Evolutionary conservation across 2,113 vertebrate species (phyloP).

Genomic region (Onychorhynchus coronatus): DNA sequence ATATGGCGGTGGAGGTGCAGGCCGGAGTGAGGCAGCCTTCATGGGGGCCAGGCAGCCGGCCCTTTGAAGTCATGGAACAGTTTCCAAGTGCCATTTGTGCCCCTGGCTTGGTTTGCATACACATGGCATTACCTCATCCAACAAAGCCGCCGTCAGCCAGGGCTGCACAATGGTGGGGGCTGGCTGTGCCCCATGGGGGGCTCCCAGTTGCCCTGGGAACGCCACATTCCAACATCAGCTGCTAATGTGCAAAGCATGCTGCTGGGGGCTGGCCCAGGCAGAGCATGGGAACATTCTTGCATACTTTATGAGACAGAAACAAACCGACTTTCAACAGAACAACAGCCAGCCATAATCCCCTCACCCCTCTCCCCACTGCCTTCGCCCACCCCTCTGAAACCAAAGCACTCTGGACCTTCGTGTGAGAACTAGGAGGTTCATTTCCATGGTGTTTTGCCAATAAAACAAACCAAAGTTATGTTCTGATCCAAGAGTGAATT

Average conservation of each 20-base stretch:
- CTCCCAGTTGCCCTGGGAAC: constrained; percentile 70
- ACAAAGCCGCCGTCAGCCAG: constrained; percentile 63
- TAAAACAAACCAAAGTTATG: not conserved
- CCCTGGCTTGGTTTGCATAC: constrained; percentile 67
- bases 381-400: not conserved
- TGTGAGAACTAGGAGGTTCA: not conserved
- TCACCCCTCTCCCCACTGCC: accelerated
- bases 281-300: constrained; percentile 73
- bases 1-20: not conserved
- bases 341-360: constrained; percentile 49
- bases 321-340: constrained; percentile 54
- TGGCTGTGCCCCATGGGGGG: constrained; percentile 59
- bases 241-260: constrained; percentile 65
- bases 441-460: not conserved
- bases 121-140: constrained; percentile 72
- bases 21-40: not conserved
- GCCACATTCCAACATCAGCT: constrained; percentile 71
- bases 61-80: constrained; percentile 60
- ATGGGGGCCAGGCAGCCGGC: not conserved
- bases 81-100: constrained; percentile 63
- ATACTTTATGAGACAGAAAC: constrained; percentile 67
- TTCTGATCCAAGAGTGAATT: constrained; percentile 5
- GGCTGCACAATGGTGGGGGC: constrained; percentile 57
- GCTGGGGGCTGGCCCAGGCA: constrained; percentile 38
- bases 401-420: not conserved